Evolutionary conservation across 1,140 invertebrate genomes (phyloP).

Genomic region (Hylyphantes graminicola): DNA sequence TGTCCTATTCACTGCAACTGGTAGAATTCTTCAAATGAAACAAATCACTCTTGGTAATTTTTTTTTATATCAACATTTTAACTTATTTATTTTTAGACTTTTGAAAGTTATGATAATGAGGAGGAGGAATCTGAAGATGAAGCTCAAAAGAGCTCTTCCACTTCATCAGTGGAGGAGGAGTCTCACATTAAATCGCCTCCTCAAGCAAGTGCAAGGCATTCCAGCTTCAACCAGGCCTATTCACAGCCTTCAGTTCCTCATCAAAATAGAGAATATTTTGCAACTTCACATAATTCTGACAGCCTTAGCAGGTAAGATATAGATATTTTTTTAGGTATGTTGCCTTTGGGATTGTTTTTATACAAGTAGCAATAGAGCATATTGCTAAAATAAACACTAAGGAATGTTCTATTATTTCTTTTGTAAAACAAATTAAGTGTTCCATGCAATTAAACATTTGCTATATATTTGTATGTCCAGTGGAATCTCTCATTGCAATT

Average conservation of each 20-base stretch:
- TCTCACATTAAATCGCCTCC: slow-evolving; percentile 4
- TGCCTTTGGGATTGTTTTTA: too few relatives aligned
- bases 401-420: too few relatives aligned
- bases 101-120: slow-evolving; percentile 55
- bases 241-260: not conserved
- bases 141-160: not conserved
- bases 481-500: too few relatives aligned
- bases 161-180: slow-evolving; percentile 29
- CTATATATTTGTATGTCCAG: too few relatives aligned
- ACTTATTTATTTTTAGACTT: slow-evolving; percentile 42
- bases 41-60: not conserved
- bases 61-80: not conserved
- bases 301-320: not conserved
- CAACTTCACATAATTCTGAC: not conserved
- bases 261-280: not conserved
- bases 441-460: too few relatives aligned
- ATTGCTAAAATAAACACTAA: too few relatives aligned
- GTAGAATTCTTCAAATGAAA: not conserved
- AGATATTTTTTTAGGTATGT: too few relatives aligned
- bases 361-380: too few relatives aligned
- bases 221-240: not conserved
- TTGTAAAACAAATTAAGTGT: too few relatives aligned
- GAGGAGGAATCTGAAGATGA: slow-evolving; percentile 40
- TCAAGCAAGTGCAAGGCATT: not conserved
- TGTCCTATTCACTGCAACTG: not conserved